phyloP scores from a whole-genome alignment of 2,888 invertebrate genomes.

The Deilephila porcellus region DNA sequence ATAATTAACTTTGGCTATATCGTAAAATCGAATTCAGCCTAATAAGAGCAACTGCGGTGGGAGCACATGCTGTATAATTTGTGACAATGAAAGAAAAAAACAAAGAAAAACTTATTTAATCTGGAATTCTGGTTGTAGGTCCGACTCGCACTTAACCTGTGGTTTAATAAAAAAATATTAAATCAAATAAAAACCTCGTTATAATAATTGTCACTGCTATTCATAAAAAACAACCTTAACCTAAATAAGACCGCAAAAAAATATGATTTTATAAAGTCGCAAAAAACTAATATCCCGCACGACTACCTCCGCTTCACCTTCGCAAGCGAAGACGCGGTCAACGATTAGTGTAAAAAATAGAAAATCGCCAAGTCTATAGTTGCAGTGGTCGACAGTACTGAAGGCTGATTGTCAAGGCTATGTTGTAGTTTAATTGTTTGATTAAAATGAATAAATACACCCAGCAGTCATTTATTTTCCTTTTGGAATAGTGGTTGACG shows the following conservation, averaged over 20 bases:
- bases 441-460: no score
- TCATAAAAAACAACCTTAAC: constrained; percentile 9
- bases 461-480: neutral
- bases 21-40: no score
- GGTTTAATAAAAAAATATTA: neutral
- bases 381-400: constrained; percentile 48
- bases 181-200: neutral
- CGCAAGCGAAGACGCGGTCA: constrained; percentile 23
- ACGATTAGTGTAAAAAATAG: constrained; percentile 19
- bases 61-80: no score
- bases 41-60: no score
- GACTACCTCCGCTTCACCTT: constrained; percentile 6
- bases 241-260: neutral
- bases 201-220: neutral
- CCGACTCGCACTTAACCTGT: neutral
- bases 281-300: constrained; percentile 15
- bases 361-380: constrained; percentile 49
- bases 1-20: no score
- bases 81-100: no score
- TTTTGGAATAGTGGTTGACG: no score
- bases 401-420: constrained; percentile 40
- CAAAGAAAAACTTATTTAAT: no score
- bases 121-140: no score
- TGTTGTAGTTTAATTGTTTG: neutral
- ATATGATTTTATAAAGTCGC: neutral